Conservation (phyloP, 1,140 invertebrate genomes). For the Dryas iulia region DNA sequence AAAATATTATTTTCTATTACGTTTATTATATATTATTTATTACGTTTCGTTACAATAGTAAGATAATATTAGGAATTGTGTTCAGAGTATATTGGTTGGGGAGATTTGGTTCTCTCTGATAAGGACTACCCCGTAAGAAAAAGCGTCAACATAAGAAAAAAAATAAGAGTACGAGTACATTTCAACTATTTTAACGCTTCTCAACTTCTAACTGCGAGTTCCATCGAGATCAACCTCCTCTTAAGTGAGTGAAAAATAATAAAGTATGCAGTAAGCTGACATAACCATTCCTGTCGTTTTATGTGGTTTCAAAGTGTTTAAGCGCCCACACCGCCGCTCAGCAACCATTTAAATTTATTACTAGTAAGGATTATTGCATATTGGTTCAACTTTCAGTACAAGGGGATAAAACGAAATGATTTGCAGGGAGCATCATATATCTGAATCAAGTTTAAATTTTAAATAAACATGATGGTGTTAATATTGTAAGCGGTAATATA, state of each 20-base stretch:
- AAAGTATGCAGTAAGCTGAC: slow-evolving; percentile 48
- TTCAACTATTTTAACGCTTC: background rate
- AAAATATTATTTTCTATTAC: no score
- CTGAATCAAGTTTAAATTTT: background rate
- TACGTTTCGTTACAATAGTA: no score
- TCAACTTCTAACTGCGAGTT: slow-evolving; percentile 15
- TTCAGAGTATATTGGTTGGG: no score
- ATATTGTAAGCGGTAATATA: slow-evolving; percentile 26
- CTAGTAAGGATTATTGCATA: slow-evolving; percentile 67
- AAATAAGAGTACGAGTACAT: background rate
- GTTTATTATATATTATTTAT: no score
- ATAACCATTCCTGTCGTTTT: slow-evolving; percentile 74
- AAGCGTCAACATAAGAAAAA: no score
- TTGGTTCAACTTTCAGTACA: slow-evolving; percentile 51
- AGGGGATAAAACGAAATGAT: slow-evolving; percentile 9
- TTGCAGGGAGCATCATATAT: background rate
- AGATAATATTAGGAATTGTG: no score
- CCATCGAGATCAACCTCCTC: slow-evolving; percentile 49
- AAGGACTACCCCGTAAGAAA: no score
- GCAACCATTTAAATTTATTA: slow-evolving; percentile 71
- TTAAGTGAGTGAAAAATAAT: slow-evolving; percentile 53
- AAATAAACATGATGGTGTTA: slow-evolving; percentile 13
- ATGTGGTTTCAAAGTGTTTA: slow-evolving; percentile 71
- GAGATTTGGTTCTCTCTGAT: no score
- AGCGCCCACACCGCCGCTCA: slow-evolving; percentile 64